phyloP scores from a whole-genome alignment of 2,888 invertebrate species.

The Coremacera marginata region DNA sequence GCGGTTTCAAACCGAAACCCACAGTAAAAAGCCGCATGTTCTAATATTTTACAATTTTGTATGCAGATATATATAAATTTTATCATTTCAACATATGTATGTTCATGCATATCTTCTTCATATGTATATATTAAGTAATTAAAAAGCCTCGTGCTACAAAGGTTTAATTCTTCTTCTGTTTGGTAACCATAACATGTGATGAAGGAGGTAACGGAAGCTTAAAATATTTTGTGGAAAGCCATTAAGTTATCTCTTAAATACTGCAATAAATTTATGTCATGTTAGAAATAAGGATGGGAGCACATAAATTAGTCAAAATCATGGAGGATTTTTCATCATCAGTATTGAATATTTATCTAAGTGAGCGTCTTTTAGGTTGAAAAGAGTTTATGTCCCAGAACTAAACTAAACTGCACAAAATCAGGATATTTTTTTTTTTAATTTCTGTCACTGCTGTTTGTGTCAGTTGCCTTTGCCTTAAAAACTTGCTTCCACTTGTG shows the following conservation, averaged over 20 bases:
- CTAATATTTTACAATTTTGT: not conserved
- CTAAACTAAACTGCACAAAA: too few relatives aligned
- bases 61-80: conserved; percentile 1
- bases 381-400: too few relatives aligned
- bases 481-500: not conserved
- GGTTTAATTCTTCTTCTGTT: not conserved
- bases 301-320: not conserved
- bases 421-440: too few relatives aligned
- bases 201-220: not conserved
- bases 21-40: not conserved
- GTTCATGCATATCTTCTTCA: not conserved
- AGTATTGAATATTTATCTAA: not conserved
- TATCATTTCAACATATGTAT: not conserved
- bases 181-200: not conserved
- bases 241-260: not conserved
- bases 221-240: not conserved
- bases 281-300: not conserved
- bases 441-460: not conserved
- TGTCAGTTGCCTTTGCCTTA: not conserved
- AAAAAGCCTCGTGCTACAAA: not conserved
- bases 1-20: not conserved
- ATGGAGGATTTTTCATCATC: not conserved
- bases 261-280: not conserved
- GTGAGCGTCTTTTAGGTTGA: not conserved
- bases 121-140: not conserved